Percentiles rank a stretch among this genome's conserved stretches.
phyloP scores from a whole-genome alignment of 2,888 invertebrate species.

The Eupithecia abbreviata region DNA sequence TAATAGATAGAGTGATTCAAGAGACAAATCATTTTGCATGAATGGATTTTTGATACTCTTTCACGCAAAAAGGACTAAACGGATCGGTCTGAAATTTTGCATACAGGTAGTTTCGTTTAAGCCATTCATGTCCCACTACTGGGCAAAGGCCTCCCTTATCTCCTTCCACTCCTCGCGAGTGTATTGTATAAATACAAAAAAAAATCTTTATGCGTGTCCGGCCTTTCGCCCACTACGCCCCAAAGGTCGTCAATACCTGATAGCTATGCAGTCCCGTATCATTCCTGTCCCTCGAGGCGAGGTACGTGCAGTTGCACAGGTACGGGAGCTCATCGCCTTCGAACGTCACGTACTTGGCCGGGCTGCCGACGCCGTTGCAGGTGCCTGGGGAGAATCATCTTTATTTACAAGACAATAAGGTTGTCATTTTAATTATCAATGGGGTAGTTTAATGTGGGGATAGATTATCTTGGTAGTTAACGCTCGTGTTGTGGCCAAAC shows the following conservation, averaged over 20 bases:
- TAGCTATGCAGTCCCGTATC: conserved; percentile 80
- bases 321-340: conserved; percentile 91
- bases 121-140: no score
- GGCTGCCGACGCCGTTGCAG: conserved; percentile 89
- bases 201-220: not conserved
- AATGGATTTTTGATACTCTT: no score
- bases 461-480: not conserved
- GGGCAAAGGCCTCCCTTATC: no score
- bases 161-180: no score
- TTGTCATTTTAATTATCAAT: not conserved
- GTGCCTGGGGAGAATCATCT: conserved; percentile 69
- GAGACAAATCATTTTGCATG: no score
- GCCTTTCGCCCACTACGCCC: not conserved
- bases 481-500: no score
- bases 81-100: no score
- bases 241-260: conserved; percentile 49
- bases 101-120: no score
- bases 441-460: not conserved
- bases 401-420: not conserved
- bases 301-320: conserved; percentile 93
- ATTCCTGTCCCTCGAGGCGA: conserved; percentile 87
- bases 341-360: conserved; percentile 91
- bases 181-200: no score
- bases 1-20: no score
- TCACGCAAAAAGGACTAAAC: no score